phyloP scores from a whole-genome alignment of 2,113 vertebrate species.

The Chamaetylas fuelleborni region DNA sequence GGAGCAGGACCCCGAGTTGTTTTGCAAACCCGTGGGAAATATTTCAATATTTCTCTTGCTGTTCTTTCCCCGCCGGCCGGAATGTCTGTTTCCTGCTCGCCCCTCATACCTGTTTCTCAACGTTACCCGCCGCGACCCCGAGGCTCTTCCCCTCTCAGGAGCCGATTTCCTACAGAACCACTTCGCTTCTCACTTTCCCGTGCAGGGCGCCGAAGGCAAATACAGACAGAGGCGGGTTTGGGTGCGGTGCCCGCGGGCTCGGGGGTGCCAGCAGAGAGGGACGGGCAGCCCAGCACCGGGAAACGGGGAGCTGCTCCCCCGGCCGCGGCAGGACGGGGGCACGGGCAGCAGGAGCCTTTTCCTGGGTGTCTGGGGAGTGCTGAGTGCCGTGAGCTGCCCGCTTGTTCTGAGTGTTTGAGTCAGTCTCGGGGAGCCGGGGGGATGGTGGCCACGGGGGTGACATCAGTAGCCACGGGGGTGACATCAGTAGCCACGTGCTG shows the following conservation, averaged over 20 bases:
- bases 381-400: background rate
- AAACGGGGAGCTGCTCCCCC: background rate
- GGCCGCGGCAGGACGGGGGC: background rate
- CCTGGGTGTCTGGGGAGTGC: background rate
- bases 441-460: accelerated
- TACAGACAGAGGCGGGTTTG: accelerated
- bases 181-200: background rate
- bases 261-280: background rate
- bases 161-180: background rate
- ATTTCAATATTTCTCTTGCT: background rate
- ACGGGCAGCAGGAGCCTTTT: background rate
- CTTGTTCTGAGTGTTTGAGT: background rate
- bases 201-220: background rate
- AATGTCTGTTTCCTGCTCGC: background rate
- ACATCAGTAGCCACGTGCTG: accelerated
- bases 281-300: accelerated
- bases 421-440: background rate
- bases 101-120: background rate
- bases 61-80: background rate
- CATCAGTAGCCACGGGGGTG: accelerated
- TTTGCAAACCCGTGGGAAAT: background rate
- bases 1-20: background rate
- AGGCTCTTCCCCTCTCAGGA: background rate
- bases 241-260: background rate
- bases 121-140: background rate